Evolutionary conservation across 2,113 vertebrate genomes (phyloP).

Genomic region (Poecilia latipinna): DNA sequence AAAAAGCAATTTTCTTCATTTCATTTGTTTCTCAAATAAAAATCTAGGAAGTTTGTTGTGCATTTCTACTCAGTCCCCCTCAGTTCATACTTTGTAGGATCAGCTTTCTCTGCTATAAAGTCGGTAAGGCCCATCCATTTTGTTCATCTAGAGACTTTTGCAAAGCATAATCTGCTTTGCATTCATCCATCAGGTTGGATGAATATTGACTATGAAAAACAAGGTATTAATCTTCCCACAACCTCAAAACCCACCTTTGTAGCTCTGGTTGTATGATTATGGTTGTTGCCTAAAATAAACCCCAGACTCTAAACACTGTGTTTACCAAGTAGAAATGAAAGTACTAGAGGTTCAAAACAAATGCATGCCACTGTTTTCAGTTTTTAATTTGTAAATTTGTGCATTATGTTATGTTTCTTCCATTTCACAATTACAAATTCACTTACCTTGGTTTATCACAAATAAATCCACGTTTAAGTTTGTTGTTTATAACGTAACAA

Average conservation of each 20-base stretch:
- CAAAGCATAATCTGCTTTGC: background rate
- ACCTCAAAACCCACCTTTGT: no score
- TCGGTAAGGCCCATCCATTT: background rate
- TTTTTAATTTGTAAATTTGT: background rate
- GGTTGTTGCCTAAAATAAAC: no score
- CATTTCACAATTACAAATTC: background rate
- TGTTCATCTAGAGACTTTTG: background rate
- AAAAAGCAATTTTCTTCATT: background rate
- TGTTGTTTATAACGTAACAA: background rate
- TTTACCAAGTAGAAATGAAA: background rate
- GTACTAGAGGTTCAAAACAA: background rate
- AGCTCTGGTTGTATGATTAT: no score
- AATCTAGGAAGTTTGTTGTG: background rate
- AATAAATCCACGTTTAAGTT: no score
- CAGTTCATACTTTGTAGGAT: background rate
- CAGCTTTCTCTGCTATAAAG: background rate
- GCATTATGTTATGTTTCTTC: background rate
- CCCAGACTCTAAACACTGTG: background rate
- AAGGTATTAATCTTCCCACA: no score
- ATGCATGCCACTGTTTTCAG: background rate
- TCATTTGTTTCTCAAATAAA: background rate
- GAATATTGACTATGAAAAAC: no score
- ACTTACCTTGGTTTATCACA: no score
- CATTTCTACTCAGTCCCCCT: background rate
- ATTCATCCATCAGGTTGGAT: no score